Evolutionary conservation across 2,113 vertebrate genomes (phyloP).

Genomic region (Neofelis nebulosa): DNA sequence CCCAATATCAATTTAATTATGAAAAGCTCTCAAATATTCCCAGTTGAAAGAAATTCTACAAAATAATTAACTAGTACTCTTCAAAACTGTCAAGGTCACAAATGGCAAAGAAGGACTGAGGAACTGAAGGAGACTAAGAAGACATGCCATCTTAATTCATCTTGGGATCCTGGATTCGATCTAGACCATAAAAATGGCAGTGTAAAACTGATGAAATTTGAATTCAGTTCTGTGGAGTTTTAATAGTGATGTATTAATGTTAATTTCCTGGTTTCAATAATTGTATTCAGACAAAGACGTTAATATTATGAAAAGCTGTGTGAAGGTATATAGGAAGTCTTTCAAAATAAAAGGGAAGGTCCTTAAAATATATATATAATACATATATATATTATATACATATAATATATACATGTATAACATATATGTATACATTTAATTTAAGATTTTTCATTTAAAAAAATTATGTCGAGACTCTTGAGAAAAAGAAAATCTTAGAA

Average conservation of each 20-base stretch:
- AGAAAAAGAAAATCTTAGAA: background rate
- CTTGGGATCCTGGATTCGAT: background rate
- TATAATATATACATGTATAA: too few relatives aligned
- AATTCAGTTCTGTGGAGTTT: background rate
- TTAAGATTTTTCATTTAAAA: background rate
- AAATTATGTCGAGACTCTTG: background rate
- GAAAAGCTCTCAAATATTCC: background rate
- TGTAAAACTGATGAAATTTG: background rate
- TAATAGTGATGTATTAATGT: background rate
- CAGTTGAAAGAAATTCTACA: background rate
- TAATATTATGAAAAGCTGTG: background rate
- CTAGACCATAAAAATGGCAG: background rate
- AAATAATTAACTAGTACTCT: background rate
- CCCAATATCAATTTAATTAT: background rate
- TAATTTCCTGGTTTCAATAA: background rate
- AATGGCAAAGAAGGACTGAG: background rate
- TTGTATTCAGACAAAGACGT: background rate
- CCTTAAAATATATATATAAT: background rate
- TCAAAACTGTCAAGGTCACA: background rate
- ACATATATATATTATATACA: too few relatives aligned
- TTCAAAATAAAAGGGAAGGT: background rate
- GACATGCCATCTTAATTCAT: background rate
- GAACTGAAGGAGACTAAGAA: background rate
- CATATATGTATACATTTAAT: too few relatives aligned
- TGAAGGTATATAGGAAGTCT: background rate